Percentiles rank a stretch among this genome's conserved stretches.
phyloP scores from a whole-genome alignment of 2,888 invertebrate species.

The Mylabris sibirica region DNA sequence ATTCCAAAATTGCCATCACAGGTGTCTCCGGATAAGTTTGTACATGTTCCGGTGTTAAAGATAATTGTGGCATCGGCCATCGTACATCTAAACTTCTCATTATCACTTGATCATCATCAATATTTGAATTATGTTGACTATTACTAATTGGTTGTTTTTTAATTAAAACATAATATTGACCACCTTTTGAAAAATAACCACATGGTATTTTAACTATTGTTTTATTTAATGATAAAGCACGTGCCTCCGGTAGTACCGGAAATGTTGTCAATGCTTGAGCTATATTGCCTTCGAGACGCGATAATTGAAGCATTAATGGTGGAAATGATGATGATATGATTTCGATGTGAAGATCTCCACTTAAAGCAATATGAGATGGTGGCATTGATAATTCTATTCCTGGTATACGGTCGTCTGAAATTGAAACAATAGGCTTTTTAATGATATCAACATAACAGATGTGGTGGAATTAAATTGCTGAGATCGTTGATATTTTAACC shows the following conservation, averaged over 20 bases:
- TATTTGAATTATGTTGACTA: slow-evolving; percentile 11
- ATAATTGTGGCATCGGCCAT: slow-evolving; percentile 78
- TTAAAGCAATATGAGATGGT: slow-evolving; percentile 78
- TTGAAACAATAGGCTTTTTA: slow-evolving; percentile 27
- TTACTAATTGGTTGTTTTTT: slow-evolving; percentile 52
- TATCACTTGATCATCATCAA: slow-evolving; percentile 47
- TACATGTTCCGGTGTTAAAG: slow-evolving; percentile 77
- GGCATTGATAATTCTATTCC: slow-evolving; percentile 64
- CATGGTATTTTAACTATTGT: slow-evolving; percentile 66
- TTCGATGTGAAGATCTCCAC: slow-evolving; percentile 79
- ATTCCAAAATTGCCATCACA: slow-evolving; percentile 77
- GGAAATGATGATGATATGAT: slow-evolving; percentile 63
- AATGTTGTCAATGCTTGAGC: slow-evolving; percentile 56
- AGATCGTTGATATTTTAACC: background rate
- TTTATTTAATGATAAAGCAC: slow-evolving; percentile 54
- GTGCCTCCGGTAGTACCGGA: slow-evolving; percentile 57
- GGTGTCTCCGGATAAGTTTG: slow-evolving; percentile 81
- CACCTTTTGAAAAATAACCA: slow-evolving; percentile 77
- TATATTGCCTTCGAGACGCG: slow-evolving; percentile 60
- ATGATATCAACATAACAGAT: background rate
- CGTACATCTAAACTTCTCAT: slow-evolving; percentile 76
- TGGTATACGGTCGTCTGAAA: slow-evolving; percentile 55
- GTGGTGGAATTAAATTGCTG: background rate
- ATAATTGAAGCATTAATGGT: slow-evolving; percentile 58
- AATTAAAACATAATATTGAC: slow-evolving; percentile 68